These are phyloP conservation scores for Trypoxylus dichotomus DNA, from an alignment of 1,140 invertebrate genomes.

Conservation along the genomic window DNA sequence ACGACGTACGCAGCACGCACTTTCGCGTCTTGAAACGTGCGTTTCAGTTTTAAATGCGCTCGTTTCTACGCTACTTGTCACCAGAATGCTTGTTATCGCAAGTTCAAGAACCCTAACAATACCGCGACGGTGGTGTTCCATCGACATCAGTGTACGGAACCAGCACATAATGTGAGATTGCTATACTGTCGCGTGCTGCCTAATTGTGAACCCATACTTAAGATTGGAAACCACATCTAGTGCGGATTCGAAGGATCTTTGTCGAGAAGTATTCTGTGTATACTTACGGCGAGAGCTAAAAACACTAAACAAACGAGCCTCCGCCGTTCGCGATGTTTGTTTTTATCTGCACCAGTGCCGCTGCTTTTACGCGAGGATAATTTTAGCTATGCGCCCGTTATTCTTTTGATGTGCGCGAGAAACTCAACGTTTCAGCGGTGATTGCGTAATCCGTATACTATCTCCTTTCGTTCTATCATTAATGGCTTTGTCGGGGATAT, in stretches of 20 bases:
- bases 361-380: not conserved
- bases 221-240: not conserved
- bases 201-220: not conserved
- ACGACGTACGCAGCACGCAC: not conserved
- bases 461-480: too few species aligned
- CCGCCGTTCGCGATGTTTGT: constrained; percentile 24
- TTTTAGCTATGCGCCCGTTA: constrained; percentile 5
- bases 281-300: not conserved
- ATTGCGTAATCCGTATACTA: not conserved
- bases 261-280: not conserved
- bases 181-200: not conserved
- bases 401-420: not conserved
- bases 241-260: not conserved
- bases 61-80: not conserved
- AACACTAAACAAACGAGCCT: not conserved
- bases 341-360: constrained; percentile 3
- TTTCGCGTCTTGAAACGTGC: not conserved
- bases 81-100: not conserved
- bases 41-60: not conserved
- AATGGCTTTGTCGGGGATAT: not conserved
- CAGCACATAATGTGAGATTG: not conserved
- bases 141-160: not conserved
- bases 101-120: constrained; percentile 10
- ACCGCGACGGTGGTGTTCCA: not conserved
- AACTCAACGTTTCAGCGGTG: not conserved